Base-by-base conservation (phyloP, 1,140 invertebrate genomes). In the Reticulitermes speratus region DNA sequence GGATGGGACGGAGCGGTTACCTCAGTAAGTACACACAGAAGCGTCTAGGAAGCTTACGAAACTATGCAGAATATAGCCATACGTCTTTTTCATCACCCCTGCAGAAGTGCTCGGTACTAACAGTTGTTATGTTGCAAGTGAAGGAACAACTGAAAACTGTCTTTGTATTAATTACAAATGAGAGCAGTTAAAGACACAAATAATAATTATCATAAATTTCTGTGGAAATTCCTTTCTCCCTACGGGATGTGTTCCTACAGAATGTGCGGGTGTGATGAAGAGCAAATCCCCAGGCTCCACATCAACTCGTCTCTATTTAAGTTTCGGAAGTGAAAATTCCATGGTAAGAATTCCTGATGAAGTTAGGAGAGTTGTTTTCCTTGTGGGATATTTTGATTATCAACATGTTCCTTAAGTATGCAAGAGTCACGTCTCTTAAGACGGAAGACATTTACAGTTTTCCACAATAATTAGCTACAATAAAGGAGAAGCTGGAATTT, bases 331-430 rank as follows among this genome's bases (percentile, higher is more conserved):
- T 75, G n/a, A 2, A 75, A 75, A 75, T 75, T 75, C 65, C 65
- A 30, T 30, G 65, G n/a, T 3, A 75, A 75, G 65, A 75, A 75
- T 75, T 75, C 65, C 16, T 75, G 65, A 75, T 75, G 65, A 75
- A 25, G 65, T 75, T 75, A 9, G 25, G 65, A 30, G 30, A 75
- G 25, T 75, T 75, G 65, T 30, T 75, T 75, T 75, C n/a, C 65
- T 30, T 75, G 65, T 30, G n/a, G 52, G 65, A 75, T 25, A 75
- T 75, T n/a, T 65, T 65, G 59, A 65, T 75, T 75, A 75, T 75
- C 65, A 75, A 30, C 65, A 30, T 75, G 65, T 75, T 75, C n/a
- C 65, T 75, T 14, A n/a, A 30, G 25, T 75, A 1, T 11, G 25
- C 3, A 55, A 55, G 52, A 55, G 52, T 75, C 65, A 14, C n/a